Conservation (phyloP, 1,140 invertebrate genomes). For the Pectinophora gossypiella region DNA sequence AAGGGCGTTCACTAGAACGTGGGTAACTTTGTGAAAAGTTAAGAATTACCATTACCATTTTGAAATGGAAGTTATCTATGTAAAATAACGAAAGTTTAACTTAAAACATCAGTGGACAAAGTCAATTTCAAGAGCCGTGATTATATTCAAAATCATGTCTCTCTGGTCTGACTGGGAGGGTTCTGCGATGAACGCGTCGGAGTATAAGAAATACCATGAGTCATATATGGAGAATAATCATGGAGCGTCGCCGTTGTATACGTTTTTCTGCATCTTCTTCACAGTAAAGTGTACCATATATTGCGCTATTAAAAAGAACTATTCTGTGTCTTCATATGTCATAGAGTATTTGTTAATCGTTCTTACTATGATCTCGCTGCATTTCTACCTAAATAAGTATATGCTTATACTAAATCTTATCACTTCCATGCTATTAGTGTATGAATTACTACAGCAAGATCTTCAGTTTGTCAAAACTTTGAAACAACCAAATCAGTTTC, state of each 20-base stretch:
- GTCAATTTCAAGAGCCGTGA: too few species aligned
- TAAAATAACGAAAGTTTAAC: too few species aligned
- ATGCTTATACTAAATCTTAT: conserved; percentile 36
- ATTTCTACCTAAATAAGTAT: conserved; percentile 59
- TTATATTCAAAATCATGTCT: too few species aligned
- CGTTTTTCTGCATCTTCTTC: conserved; percentile 54
- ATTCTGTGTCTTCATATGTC: too few species aligned
- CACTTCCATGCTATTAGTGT: conserved; percentile 30
- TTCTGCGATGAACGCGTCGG: conserved; percentile 33
- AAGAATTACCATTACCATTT: too few species aligned
- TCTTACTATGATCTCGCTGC: conserved; percentile 70
- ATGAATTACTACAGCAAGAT: conserved; percentile 33
- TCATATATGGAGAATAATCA: conserved; percentile 70
- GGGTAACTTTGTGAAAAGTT: too few species aligned
- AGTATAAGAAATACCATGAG: conserved; percentile 67
- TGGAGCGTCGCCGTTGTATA: conserved; percentile 64
- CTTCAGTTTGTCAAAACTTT: conserved; percentile 20
- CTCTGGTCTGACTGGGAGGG: too few species aligned
- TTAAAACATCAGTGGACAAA: too few species aligned
- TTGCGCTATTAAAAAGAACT: conserved; percentile 27
- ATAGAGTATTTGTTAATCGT: conserved; percentile 75
- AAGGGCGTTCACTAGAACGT: too few species aligned
- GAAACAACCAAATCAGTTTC: conserved; percentile 28
- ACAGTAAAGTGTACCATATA: conserved; percentile 48
- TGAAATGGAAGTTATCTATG: too few species aligned